Percentiles rank a stretch among this genome's conserved stretches.
phyloP scores from a whole-genome alignment of 2,113 vertebrate genomes.

The Hyla sarda region DNA sequence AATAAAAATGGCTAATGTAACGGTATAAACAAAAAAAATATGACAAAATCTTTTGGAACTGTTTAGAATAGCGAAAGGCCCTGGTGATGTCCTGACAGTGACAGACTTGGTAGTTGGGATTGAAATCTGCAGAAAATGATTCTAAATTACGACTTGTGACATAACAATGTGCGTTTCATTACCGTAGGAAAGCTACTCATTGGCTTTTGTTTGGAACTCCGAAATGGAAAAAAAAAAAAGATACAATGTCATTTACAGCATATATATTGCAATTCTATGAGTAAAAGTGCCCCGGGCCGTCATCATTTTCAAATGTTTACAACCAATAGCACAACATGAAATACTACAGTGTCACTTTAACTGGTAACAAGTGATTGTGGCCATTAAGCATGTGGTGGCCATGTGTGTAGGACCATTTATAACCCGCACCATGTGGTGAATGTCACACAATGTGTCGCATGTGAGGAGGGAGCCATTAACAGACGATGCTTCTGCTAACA shows the following conservation, averaged over 20 bases:
- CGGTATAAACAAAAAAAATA: neutral
- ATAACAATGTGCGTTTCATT: slow-evolving; percentile 29
- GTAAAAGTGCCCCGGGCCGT: neutral
- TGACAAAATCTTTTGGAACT: neutral
- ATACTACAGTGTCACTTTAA: slow-evolving; percentile 36
- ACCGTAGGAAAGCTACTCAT: neutral
- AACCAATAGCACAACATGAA: slow-evolving; percentile 36
- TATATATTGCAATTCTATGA: slow-evolving; percentile 24
- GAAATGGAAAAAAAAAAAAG: neutral
- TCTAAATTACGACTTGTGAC: slow-evolving; percentile 18
- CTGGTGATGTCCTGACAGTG: neutral
- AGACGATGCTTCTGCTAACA: slow-evolving; percentile 16
- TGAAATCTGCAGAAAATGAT: neutral
- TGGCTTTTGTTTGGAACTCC: slow-evolving; percentile 32
- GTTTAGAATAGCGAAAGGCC: neutral
- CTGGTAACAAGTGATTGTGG: slow-evolving; percentile 41
- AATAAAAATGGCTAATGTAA: no score
- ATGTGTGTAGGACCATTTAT: slow-evolving; percentile 34
- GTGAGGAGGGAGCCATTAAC: neutral
- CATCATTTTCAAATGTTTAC: slow-evolving; percentile 12
- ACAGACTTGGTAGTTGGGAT: neutral
- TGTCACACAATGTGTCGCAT: slow-evolving; percentile 26
- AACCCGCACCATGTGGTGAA: slow-evolving; percentile 40
- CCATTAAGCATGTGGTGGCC: slow-evolving; percentile 32
- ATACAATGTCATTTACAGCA: slow-evolving; percentile 31